Evolutionary conservation across 2,888 invertebrate species (phyloP), one percentile per base, ranked within the genome.

Genomic region (Ornithoptera priamus): DNA sequence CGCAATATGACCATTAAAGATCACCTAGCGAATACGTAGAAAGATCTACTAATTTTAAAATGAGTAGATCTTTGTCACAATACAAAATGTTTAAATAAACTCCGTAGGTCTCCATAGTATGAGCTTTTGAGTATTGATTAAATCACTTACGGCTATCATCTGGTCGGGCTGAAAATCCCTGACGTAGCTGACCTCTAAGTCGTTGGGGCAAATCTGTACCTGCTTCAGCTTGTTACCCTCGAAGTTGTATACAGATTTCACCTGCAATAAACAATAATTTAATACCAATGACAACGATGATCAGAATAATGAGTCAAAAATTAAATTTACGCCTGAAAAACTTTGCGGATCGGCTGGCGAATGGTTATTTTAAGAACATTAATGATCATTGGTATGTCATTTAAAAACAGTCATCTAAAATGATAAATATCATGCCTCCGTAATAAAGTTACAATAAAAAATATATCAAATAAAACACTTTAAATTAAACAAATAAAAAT

Each of bases 171-270:
- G 1, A 15, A 56, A 56, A 1, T 56, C n/a, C 15, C 56, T 56
- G 56, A 18, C 18, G 15, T 56, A 39, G 39, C 8, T 39, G 8
- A 39, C 39, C 39, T 39, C 10, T 39, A 39, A 0, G 1, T 7
- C 39, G 56, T 56, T 20, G 17, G 56, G 56, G 56, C 7, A 56
- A 10, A 17, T 56, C 56, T 56, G 56, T 56, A 17, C 56, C 1
- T 56, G 56, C 56, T 56, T 56, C 56, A 56, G 20, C n/a, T 56
- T 56, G 56, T 56, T 18, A n/a, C 56, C 56, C 56, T 56, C 56
- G 56, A 56, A 56, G 20, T 18, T 56, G 17, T n/a, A 56, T 18
- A 56, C 56, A 56, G 56, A 56, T 56, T 56, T 56, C 18, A 56
- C 56, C 56, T 56, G 18, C 20, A 56, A 18, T 56, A 20, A 20